phyloP scores from a whole-genome alignment of 2,888 invertebrate species.

The Pollenia amentaria region DNA sequence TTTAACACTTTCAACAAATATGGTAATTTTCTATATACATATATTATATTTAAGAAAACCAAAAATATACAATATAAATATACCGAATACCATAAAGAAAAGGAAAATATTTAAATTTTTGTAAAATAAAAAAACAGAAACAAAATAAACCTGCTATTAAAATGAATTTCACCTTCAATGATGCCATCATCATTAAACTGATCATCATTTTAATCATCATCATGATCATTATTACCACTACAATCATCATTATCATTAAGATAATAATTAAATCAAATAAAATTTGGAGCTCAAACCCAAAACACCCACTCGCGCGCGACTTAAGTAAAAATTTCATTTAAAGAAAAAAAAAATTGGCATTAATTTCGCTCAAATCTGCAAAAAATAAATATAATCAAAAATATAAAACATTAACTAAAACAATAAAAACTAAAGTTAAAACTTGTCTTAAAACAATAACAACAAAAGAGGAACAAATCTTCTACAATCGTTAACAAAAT shows the following conservation, averaged over 20 bases:
- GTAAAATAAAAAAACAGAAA: background rate
- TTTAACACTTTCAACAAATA: constrained; percentile 20
- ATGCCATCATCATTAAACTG: constrained; percentile 57
- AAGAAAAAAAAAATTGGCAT: constrained; percentile 67
- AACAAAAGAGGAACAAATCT: constrained; percentile 6
- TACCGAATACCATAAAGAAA: constrained; percentile 20
- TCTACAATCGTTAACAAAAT: background rate
- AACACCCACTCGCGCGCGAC: constrained; percentile 18
- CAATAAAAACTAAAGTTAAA: constrained; percentile 29
- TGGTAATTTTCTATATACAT: constrained; percentile 1
- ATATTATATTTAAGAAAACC: background rate
- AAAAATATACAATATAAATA: background rate
- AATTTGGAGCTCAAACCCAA: background rate
- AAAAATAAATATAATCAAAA: background rate
- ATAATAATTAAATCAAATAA: constrained; percentile 12
- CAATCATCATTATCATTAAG: constrained; percentile 13
- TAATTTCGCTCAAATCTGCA: constrained; percentile 48
- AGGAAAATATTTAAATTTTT: constrained; percentile 47
- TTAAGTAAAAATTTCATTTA: constrained; percentile 1
- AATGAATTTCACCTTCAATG: constrained; percentile 62
- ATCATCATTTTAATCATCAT: constrained; percentile 20
- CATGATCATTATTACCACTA: constrained; percentile 23
- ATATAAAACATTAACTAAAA: background rate
- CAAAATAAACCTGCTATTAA: constrained; percentile 46
- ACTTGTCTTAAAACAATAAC: constrained; percentile 54